These are phyloP conservation scores for Muntiacus reevesi DNA, from an alignment of 2,113 vertebrate genomes.

Conservation along the genomic window DNA sequence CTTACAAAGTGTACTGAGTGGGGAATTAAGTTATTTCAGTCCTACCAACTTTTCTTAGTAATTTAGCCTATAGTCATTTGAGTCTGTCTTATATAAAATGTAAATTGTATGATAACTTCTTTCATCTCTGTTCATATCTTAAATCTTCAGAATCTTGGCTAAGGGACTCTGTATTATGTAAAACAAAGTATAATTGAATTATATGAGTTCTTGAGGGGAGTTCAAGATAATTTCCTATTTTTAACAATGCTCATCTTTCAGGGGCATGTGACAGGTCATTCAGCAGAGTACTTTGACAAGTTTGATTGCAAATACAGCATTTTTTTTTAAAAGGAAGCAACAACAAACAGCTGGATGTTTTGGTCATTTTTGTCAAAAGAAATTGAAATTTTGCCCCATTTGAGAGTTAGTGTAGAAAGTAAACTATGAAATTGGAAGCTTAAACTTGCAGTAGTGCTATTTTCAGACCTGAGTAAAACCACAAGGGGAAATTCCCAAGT, in stretches of 20 bases:
- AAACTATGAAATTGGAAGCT: slow-evolving; percentile 18
- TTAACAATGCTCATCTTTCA: not conserved
- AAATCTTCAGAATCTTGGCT: not conserved
- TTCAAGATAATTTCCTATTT: not conserved
- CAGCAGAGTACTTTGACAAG: not conserved
- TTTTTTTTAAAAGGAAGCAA: not conserved
- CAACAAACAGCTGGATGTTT: not conserved
- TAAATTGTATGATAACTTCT: not conserved
- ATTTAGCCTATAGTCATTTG: not conserved
- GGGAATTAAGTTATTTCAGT: not conserved
- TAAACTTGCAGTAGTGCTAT: not conserved
- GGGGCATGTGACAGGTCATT: not conserved
- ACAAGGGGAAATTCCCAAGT: slow-evolving; percentile 35
- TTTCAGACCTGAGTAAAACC: slow-evolving; percentile 12
- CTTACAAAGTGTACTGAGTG: not conserved
- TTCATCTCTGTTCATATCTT: not conserved
- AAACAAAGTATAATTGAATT: not conserved
- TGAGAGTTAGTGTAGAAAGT: slow-evolving; percentile 21
- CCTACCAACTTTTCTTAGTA: not conserved
- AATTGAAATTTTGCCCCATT: slow-evolving; percentile 18
- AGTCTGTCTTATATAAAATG: not conserved
- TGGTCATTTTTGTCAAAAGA: not conserved
- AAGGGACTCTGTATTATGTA: not conserved
- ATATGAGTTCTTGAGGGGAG: not conserved
- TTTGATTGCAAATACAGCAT: not conserved